phyloP scores from a whole-genome alignment of 2,113 vertebrate genomes.

The Percopsis transmontana region DNA sequence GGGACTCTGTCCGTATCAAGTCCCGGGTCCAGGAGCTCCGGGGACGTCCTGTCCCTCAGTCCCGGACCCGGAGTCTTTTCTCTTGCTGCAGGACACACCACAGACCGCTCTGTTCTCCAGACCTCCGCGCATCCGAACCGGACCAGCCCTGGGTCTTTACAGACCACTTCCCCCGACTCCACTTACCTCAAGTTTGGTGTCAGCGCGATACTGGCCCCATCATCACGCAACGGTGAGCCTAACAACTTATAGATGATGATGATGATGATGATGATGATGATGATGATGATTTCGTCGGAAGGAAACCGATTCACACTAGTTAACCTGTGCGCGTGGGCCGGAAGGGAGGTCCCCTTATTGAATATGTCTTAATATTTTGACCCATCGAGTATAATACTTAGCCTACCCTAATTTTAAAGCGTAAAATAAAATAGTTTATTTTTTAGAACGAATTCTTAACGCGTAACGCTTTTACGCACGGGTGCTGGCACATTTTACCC shows the following conservation, averaged over 20 bases:
- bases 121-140: constrained; percentile 65
- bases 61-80: constrained; percentile 58
- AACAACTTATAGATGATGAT: background rate
- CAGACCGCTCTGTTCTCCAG: constrained; percentile 65
- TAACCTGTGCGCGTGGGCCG: no score
- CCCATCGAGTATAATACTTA: no score
- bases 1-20: constrained; percentile 73
- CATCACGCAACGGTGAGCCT: constrained; percentile 83
- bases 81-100: constrained; percentile 63
- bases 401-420: no score
- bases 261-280: background rate
- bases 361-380: no score
- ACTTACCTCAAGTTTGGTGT: constrained; percentile 95
- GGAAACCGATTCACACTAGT: no score
- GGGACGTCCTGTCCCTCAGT: constrained; percentile 29
- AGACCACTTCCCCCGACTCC: constrained; percentile 67
- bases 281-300: no score
- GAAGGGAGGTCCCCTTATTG: no score
- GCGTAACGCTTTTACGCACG: no score
- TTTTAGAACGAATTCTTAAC: no score
- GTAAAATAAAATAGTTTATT: no score
- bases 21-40: constrained; percentile 38
- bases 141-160: constrained; percentile 63
- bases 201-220: constrained; percentile 91
- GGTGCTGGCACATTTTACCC: no score